Base-by-base conservation (phyloP, 2,888 invertebrate genomes). In the Alviniconcha strummeri region DNA sequence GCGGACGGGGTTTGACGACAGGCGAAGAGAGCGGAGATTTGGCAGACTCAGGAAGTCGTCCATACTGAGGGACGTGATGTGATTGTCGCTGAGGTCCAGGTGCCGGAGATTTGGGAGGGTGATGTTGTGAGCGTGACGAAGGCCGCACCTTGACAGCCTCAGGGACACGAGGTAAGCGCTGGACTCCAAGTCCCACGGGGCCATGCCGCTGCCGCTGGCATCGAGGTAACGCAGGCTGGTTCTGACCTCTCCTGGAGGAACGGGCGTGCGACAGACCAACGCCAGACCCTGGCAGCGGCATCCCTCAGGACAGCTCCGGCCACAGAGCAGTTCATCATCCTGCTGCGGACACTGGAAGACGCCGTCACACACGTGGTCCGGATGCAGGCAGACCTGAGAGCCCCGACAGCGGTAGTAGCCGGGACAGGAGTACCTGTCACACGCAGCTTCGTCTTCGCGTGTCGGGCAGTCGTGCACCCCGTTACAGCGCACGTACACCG, bases 401-500 rank as follows among this genome's bases (percentile, higher is more conserved):
- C n/a, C 80, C 17, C 80, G 64, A 55, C 80, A 80, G 69, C 69
- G 80, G 55, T 80, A 80, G 69, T 55, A 69, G 4, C 80, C 80
- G 7, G 69, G 67, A 69, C 80, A 80, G 54, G 17, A 2, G 69
- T 55, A 54, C 7, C 69, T 69, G 56, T 80, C 80, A 69, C 80
- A 80, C 5, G n/a, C 80, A 0, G 11, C 55, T 69, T 80, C 80
- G 55, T 80, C 80, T 15, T 80, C 80, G 36, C 13, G 67, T 7
- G 54, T 54, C 55, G 80, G 69, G 57, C 82, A 82, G 71, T 82
- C 82, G 17, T 69, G 8, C 69, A 56, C 55, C 36, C 82, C 78
- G 57, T 82, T 82, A 71, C 82, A 82, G 56, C 64, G 82, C 77
- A 78, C 76, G 77, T 67, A 78, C 19, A 82, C 78, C 6, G 82